These are phyloP conservation scores for Clepsis dumicolana DNA, from an alignment of 2,888 invertebrate genomes.

Conservation along the genomic window DNA sequence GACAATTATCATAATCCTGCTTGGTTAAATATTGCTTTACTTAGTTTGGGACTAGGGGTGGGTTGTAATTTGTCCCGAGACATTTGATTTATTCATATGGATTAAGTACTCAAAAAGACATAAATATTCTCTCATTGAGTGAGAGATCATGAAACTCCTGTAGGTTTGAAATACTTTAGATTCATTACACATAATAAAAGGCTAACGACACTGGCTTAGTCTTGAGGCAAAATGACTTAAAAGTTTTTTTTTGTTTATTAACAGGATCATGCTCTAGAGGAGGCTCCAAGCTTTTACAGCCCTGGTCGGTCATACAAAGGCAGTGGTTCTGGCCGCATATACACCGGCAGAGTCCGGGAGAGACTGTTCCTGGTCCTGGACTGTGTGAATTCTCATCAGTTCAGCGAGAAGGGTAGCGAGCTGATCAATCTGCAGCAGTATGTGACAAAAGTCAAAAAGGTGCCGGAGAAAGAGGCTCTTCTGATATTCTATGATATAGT, in stretches of 20 bases:
- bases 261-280: constrained; percentile 90
- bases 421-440: constrained; percentile 90
- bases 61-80: too few relatives aligned
- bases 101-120: too few relatives aligned
- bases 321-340: constrained; percentile 78
- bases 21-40: too few relatives aligned
- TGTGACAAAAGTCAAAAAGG: constrained; percentile 91
- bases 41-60: too few relatives aligned
- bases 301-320: constrained; percentile 57
- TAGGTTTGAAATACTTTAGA: too few relatives aligned
- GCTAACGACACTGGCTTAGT: too few relatives aligned
- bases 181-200: too few relatives aligned
- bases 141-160: too few relatives aligned
- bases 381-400: constrained; percentile 90
- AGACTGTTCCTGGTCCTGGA: constrained; percentile 91
- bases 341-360: constrained; percentile 85
- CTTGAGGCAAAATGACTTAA: not conserved
- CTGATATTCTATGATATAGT: constrained; percentile 91
- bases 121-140: too few relatives aligned
- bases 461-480: constrained; percentile 90
- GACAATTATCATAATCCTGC: too few relatives aligned
- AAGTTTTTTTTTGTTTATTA: constrained; percentile 45
- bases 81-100: too few relatives aligned
- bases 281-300: constrained; percentile 80
- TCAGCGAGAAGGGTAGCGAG: constrained; percentile 83